Base-by-base conservation (phyloP, 1,140 invertebrate genomes). In the Neotoxoptera formosana region DNA sequence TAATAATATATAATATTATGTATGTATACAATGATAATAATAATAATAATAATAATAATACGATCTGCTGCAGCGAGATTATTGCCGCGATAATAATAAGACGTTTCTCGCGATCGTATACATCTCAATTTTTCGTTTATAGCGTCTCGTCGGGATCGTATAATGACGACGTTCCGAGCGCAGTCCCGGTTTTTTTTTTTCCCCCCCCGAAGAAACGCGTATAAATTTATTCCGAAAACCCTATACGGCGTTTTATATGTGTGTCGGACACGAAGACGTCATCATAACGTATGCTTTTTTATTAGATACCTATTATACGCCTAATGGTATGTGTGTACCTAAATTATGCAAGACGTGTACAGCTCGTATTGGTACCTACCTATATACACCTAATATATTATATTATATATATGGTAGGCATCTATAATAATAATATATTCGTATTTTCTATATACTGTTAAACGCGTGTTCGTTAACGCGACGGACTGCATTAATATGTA, bases 1-100 rank as follows among this genome's bases (percentile, higher is more conserved):
- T 76, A 76, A 76, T 76, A 76, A 76, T 67, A 76, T 67, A 67
- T 67, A 67, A 67, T 76, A 76, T 76, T 76, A 76, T 76, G 60
- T 76, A 76, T 76, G 60, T 76, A 76, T 76, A 76, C 60, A 76
- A 76, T 11, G 30, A 30, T 60, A 56, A 56, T 56, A 56, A 56
- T 47, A 48, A 48, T 51, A 53, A 56, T 76, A 67, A 67, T 67
- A 76, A 76, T 76, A 76, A 76, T 76, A 76, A 76, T 76, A 76
- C 60, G n/a, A 76, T n/a, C 60, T 76, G 60, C 60, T 76, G n/a
- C 30, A 76, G 60, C 60, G 30, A 76, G 60, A 76, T 76, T 76
- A 76, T 76, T 76, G 60, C 60, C 60, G 60, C 60, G 60, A 76
- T 76, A 76, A 76, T 76, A 76, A 76, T 76, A 76, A 76, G 60